Evolutionary conservation across 2,888 invertebrate species (phyloP).

Genomic region (Mimumesa dahlbomi): DNA sequence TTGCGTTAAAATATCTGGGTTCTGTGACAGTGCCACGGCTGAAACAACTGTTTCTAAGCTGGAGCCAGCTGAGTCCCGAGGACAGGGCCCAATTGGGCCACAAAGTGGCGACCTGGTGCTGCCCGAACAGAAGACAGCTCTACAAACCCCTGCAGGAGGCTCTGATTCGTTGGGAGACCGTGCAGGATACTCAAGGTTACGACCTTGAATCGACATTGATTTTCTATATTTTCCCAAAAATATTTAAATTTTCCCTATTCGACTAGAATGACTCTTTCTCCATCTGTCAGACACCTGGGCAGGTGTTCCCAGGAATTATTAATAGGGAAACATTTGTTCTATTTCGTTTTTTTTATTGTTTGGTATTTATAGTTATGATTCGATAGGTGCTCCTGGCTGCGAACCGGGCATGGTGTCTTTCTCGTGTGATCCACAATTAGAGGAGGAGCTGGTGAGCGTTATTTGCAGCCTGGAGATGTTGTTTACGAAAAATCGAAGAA

Average conservation of each 20-base stretch:
- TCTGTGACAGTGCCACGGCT: constrained; percentile 57
- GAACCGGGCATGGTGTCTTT: constrained; percentile 63
- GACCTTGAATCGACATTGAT: too few species aligned
- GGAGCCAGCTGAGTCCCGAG: constrained; percentile 56
- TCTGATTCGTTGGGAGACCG: constrained; percentile 61
- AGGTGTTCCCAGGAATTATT: too few species aligned
- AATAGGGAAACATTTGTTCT: too few species aligned
- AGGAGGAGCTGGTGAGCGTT: constrained; percentile 60
- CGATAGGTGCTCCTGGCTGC: constrained; percentile 61
- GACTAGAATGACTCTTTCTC: too few species aligned
- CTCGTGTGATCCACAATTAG: constrained; percentile 61
- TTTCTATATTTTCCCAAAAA: too few species aligned
- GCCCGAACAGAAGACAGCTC: constrained; percentile 50
- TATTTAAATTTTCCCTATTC: too few species aligned
- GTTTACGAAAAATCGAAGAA: constrained; percentile 38
- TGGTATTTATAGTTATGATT: not conserved
- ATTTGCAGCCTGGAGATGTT: constrained; percentile 58
- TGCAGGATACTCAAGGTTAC: constrained; percentile 66
- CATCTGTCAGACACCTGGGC: too few species aligned
- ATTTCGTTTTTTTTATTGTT: too few species aligned
- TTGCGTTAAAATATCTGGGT: constrained; percentile 25
- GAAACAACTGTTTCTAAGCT: constrained; percentile 60
- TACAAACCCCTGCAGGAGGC: constrained; percentile 64
- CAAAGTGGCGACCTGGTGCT: constrained; percentile 49
- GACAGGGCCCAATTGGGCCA: constrained; percentile 55